Conservation (phyloP, 2,888 invertebrate species). For the Pheosia tremula region DNA sequence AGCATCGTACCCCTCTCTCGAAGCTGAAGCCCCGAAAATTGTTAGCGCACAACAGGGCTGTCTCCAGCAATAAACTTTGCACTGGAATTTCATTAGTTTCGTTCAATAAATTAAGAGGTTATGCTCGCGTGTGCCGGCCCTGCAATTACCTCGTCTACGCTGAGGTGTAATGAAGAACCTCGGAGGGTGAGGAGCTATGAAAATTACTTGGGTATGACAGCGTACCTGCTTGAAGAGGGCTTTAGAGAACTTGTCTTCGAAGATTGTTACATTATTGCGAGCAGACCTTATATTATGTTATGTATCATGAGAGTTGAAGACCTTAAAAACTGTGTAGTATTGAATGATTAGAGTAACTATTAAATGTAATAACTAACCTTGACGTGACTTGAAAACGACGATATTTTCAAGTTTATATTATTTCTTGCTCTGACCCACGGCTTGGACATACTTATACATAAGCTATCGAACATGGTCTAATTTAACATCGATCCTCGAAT, state of each 20-base stretch:
- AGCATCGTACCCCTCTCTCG: constrained; percentile 47
- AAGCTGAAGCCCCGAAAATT: constrained; percentile 66
- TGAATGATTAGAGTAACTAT: no score
- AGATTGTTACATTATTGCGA: constrained; percentile 1
- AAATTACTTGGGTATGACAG: constrained; percentile 50
- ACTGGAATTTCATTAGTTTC: constrained; percentile 84
- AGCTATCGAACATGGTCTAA: no score
- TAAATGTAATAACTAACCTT: no score
- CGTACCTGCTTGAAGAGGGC: constrained; percentile 9
- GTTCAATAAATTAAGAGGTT: constrained; percentile 85
- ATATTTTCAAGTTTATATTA: no score
- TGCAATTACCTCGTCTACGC: constrained; percentile 79
- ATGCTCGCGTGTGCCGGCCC: constrained; percentile 83
- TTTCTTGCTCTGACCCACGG: no score
- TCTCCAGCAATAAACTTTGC: constrained; percentile 80
- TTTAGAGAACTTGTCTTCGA: constrained; percentile 1
- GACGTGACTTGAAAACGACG: no score
- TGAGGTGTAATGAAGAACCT: constrained; percentile 78
- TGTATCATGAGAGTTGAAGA: no score
- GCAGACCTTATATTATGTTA: background rate
- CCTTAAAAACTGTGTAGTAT: no score
- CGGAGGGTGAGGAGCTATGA: constrained; percentile 46
- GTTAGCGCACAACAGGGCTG: constrained; percentile 78
- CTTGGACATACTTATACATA: no score
- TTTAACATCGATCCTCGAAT: no score